Percentiles rank a stretch among this genome's conserved stretches.
Evolutionary conservation across 2,888 invertebrate species (phyloP).

Genomic region (Papilio demoleus): DNA sequence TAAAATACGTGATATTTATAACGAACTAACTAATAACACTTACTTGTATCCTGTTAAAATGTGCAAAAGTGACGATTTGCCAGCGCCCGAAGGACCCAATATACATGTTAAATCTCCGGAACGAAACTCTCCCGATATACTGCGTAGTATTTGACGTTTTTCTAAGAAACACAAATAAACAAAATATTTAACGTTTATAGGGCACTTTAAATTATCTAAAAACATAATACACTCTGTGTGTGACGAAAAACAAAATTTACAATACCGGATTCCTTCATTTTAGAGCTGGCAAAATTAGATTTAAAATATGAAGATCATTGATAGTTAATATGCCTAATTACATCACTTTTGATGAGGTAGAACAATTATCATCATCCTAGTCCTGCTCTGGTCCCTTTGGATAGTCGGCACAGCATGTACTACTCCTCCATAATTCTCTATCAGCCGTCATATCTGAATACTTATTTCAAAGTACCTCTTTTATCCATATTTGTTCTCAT

Average conservation of each 20-base stretch:
- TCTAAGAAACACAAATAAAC: slow-evolving; percentile 63
- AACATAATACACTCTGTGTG: neutral
- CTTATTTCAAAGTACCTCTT: no score
- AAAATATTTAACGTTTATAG: neutral
- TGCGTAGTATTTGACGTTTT: slow-evolving; percentile 77
- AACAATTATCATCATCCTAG: no score
- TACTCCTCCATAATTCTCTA: no score
- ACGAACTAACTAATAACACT: slow-evolving; percentile 51
- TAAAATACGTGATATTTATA: neutral
- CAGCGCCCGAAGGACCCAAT: slow-evolving; percentile 90
- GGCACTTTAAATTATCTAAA: no score
- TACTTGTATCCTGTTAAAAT: slow-evolving; percentile 89
- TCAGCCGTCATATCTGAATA: no score
- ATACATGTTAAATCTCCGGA: slow-evolving; percentile 86
- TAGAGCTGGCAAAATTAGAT: neutral
- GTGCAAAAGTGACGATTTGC: slow-evolving; percentile 88
- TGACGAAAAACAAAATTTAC: neutral
- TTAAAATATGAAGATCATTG: neutral
- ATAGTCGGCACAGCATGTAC: no score
- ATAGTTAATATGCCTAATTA: no score
- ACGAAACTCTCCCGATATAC: slow-evolving; percentile 82
- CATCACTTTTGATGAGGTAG: no score
- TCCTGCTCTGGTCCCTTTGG: no score
- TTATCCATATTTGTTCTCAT: no score
- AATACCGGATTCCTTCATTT: neutral